Conservation (phyloP, 2,888 invertebrate species). For the Phrixothrix hirtus region DNA sequence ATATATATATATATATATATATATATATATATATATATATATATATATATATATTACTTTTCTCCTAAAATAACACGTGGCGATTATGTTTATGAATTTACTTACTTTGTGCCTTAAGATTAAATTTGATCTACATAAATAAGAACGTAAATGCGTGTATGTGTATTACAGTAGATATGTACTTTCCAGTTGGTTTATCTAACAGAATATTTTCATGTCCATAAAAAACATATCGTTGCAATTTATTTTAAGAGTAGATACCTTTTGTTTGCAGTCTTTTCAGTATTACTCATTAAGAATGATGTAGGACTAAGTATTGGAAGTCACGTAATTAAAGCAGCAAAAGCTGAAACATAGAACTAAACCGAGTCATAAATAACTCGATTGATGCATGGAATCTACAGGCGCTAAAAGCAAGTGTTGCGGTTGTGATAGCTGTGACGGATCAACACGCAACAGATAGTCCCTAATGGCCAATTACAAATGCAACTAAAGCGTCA, state of each 20-base stretch:
- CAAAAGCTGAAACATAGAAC: constrained; percentile 30
- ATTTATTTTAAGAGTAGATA: constrained; percentile 1
- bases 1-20: too few relatives aligned
- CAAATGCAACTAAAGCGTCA: constrained; percentile 31
- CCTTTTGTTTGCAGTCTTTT: constrained; percentile 3
- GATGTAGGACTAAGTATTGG: constrained; percentile 7
- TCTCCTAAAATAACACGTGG: too few relatives aligned
- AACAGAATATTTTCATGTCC: constrained; percentile 13
- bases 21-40: too few relatives aligned
- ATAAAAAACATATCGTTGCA: constrained; percentile 10
- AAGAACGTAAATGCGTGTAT: too few relatives aligned
- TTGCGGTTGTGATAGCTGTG: constrained; percentile 38
- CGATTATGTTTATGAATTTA: too few relatives aligned
- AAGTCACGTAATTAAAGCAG: constrained; percentile 36
- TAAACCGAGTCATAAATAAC: constrained; percentile 35
- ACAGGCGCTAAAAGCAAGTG: constrained; percentile 40
- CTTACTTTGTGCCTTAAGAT: background rate
- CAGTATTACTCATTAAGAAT: constrained; percentile 9
- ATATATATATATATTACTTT: too few relatives aligned
- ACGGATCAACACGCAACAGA: constrained; percentile 42
- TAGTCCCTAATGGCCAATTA: constrained; percentile 42
- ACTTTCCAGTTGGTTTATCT: background rate
- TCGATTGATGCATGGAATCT: constrained; percentile 35
- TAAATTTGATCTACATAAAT: too few relatives aligned
- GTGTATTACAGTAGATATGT: too few relatives aligned